A percentile compares a stretch with the other conserved stretches of the same genome.
Conservation (phyloP, 2,797 vertebrate genomes). For the Taeniopygia guttata region DNA sequence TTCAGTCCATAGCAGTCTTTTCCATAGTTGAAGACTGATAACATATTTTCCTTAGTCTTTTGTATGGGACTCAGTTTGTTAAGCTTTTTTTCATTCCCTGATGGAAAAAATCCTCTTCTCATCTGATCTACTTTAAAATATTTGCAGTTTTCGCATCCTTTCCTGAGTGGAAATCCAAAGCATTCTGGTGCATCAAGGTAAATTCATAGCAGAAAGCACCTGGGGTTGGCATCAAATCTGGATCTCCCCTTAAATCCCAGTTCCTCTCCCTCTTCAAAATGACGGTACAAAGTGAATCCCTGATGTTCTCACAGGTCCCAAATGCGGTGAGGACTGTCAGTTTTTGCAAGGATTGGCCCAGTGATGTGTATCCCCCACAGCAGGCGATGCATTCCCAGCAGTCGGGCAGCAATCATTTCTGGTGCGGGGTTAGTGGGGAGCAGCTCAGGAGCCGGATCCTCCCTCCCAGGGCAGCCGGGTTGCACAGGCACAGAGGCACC, state of each 20-base stretch:
- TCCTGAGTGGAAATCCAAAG: neutral
- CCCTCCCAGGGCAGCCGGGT: neutral
- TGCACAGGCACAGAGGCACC: neutral
- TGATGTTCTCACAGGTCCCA: neutral
- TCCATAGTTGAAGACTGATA: neutral
- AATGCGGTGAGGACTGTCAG: accelerated
- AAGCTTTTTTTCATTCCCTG: neutral
- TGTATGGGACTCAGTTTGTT: no score
- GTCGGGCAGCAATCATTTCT: accelerated
- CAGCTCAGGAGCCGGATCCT: accelerated
- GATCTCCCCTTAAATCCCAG: neutral
- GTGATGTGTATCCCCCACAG: accelerated
- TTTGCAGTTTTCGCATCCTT: neutral
- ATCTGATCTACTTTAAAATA: neutral
- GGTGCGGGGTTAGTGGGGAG: accelerated
- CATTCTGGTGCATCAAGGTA: neutral
- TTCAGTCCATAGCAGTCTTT: neutral
- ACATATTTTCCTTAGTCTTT: neutral
- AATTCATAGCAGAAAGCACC: neutral
- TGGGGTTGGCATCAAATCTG: neutral
- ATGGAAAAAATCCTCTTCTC: accelerated
- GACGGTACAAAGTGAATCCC: neutral
- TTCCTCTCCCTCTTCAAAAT: neutral
- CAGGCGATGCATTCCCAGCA: neutral
- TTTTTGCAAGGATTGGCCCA: neutral